Evolutionary conservation across 2,113 vertebrate species (phyloP), one percentile per base, ranked within the genome.

Genomic region (Bubo bubo): DNA sequence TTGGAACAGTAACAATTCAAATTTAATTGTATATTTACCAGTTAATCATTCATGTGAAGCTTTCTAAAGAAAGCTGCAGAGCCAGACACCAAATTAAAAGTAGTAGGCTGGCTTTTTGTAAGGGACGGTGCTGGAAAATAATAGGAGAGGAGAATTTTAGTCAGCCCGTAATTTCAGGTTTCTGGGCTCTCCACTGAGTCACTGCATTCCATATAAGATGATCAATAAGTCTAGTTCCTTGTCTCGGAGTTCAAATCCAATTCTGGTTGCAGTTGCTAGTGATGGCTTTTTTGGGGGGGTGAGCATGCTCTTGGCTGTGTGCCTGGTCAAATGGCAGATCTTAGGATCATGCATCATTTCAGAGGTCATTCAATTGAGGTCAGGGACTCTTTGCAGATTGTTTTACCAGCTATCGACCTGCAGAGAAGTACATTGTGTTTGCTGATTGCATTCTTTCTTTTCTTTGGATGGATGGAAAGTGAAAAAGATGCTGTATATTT

Each of bases 171-270:
- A 87, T 75, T 90, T 72, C 76, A 85, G 73, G 60, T 95, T 74
- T 75, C 85, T 92, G 59, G 22, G 58, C 28, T 91, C 68, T 45
- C 56, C 22, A 12, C 50, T 85, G 64, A 92, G 91, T 63, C 68
- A 67, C 8, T 92, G 73, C 60, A 82, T 92, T 96, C 66, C 71
- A 76, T 60, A 91, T 71, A 75, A 94, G 75, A 68, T 37, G 70
- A 94, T 97, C 91, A 56, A 95, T 96, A 91, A 82, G 68, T 50
- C 50, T 73, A 58, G n/a, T 67, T 93, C 79, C 32, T 79, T 60
- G 39, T n/a, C 64, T 94, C 75, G 39, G 56, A 76, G 26, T 87
- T 97, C 58, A 91, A 90, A 94, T 93, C 68, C 74, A 90, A 11
- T 95, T 90, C 86, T 93, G 47, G 6, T 49, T 95, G 87, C 1